phyloP scores from a whole-genome alignment of 92 coral and sea anemone genomes.

The Desmophyllum pertusum region DNA sequence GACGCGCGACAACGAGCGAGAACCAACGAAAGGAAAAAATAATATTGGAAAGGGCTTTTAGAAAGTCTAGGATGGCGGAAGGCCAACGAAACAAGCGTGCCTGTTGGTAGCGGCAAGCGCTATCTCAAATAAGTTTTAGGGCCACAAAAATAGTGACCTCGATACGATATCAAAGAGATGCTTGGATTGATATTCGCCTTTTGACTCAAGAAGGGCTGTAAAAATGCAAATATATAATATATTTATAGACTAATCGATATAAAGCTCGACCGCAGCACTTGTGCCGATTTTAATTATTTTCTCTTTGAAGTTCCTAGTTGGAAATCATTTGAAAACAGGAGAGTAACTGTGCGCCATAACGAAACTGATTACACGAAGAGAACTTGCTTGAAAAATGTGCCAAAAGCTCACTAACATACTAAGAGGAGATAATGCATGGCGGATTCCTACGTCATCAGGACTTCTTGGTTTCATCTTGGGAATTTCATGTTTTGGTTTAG shows the following conservation, averaged over 20 bases:
- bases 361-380: background rate
- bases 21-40: too few species aligned
- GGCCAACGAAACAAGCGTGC: too few species aligned
- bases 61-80: too few species aligned
- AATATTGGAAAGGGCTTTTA: too few species aligned
- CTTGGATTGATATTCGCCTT: slow-evolving; percentile 9
- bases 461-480: slow-evolving; percentile 49
- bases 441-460: slow-evolving; percentile 31
- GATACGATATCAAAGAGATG: background rate
- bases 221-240: background rate
- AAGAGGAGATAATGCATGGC: slow-evolving; percentile 23
- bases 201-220: background rate
- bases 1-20: too few species aligned
- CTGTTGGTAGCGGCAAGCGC: too few species aligned
- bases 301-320: background rate
- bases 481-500: slow-evolving; percentile 59
- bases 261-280: background rate
- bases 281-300: background rate
- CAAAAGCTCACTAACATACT: background rate
- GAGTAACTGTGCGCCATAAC: background rate
- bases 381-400: slow-evolving; percentile 13
- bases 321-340: background rate
- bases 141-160: slow-evolving; percentile 12
- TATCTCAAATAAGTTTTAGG: too few species aligned
- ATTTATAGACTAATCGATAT: background rate